Conservation (phyloP, 2,888 invertebrate genomes). For the Volucella zonaria region DNA sequence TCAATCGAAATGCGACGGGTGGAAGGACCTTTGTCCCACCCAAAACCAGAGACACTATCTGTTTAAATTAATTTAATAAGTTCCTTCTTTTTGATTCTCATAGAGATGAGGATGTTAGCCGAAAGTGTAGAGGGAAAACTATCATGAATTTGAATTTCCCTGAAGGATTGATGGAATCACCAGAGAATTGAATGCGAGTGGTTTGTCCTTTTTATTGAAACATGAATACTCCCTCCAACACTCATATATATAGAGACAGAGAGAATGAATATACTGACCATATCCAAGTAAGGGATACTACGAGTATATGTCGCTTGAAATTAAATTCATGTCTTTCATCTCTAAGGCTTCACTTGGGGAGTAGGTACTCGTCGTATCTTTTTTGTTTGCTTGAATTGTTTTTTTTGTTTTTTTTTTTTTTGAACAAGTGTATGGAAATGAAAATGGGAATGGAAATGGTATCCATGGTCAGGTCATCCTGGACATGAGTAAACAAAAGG, state of each 20-base stretch:
- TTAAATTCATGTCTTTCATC: slow-evolving; percentile 68
- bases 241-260: not conserved
- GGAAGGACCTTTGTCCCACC: slow-evolving; percentile 40
- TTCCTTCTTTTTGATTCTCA: slow-evolving; percentile 3
- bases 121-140: slow-evolving; percentile 24
- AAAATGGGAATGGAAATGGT: slow-evolving; percentile 32
- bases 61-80: slow-evolving; percentile 73
- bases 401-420: slow-evolving; percentile 8
- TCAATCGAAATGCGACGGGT: slow-evolving; percentile 61
- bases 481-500: slow-evolving; percentile 56
- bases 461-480: slow-evolving; percentile 54
- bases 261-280: no score
- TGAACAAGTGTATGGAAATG: slow-evolving; percentile 20
- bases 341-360: slow-evolving; percentile 68
- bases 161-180: slow-evolving; percentile 47
- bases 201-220: slow-evolving; percentile 16
- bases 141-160: slow-evolving; percentile 71
- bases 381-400: slow-evolving; percentile 3
- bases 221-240: not conserved
- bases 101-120: slow-evolving; percentile 14
- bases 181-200: slow-evolving; percentile 16
- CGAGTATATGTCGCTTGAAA: slow-evolving; percentile 44
- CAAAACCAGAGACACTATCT: slow-evolving; percentile 54
- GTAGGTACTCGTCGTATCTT: no score
- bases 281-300: no score